A percentile compares a stretch with the other conserved stretches of the same genome.
Evolutionary conservation across 2,113 vertebrate genomes (phyloP).

Genomic region (Daboia siamensis): DNA sequence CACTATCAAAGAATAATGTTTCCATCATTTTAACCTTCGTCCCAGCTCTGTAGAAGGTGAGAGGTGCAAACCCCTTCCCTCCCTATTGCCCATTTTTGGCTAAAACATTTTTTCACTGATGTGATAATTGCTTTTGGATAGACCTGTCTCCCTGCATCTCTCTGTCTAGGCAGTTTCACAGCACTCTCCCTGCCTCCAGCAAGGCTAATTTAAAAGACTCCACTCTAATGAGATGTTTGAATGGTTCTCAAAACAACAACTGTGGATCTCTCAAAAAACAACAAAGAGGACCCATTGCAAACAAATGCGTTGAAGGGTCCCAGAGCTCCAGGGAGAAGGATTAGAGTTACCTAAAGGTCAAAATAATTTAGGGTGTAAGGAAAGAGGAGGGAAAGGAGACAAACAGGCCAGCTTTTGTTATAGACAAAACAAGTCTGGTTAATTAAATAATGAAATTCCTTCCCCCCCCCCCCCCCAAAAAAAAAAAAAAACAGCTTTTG

Average conservation of each 20-base stretch:
- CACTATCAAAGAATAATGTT: conserved; percentile 5
- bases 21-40: neutral
- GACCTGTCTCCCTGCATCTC: conserved; percentile 53
- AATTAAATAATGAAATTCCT: neutral
- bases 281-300: conserved; percentile 70
- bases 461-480: neutral
- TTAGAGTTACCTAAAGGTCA: conserved; percentile 72
- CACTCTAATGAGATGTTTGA: conserved; percentile 59
- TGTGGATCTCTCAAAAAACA: conserved; percentile 64
- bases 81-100: neutral
- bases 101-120: conserved; percentile 58
- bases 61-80: conserved; percentile 37
- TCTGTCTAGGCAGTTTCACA: conserved; percentile 53
- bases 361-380: conserved; percentile 65
- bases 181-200: conserved; percentile 62
- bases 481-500: neutral
- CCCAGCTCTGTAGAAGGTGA: conserved; percentile 21
- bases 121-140: conserved; percentile 74
- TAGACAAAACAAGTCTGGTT: conserved; percentile 20
- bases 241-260: conserved; percentile 54
- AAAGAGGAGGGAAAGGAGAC: conserved; percentile 51
- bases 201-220: conserved; percentile 66
- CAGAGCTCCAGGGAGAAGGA: conserved; percentile 62
- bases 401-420: conserved; percentile 53
- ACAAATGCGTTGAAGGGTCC: conserved; percentile 67